Evolutionary conservation across 2,888 invertebrate species (phyloP).

Genomic region (Ochropacha duplaris): DNA sequence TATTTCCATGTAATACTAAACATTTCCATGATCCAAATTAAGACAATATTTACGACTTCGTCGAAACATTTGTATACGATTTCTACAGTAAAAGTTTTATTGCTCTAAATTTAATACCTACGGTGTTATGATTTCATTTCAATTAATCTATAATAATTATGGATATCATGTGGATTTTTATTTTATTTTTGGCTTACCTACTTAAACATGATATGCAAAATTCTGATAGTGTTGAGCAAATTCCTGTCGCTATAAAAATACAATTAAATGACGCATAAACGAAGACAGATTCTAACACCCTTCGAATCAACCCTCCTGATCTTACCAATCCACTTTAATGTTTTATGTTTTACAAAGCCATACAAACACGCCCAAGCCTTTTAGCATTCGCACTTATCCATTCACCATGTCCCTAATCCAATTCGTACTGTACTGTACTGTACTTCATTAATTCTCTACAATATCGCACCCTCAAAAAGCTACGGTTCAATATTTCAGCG

Average conservation of each 20-base stretch:
- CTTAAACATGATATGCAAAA: too few species aligned
- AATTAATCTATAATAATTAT: too few species aligned
- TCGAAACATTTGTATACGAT: constrained; percentile 46
- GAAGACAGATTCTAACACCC: constrained; percentile 37
- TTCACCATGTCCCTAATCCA: constrained; percentile 69
- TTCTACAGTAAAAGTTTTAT: constrained; percentile 57
- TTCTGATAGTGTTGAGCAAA: too few species aligned
- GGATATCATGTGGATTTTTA: too few species aligned
- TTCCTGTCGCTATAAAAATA: constrained; percentile 25
- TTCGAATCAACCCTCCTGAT: constrained; percentile 35
- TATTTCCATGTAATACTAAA: constrained; percentile 15
- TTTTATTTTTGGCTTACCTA: too few species aligned
- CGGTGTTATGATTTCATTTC: constrained; percentile 56
- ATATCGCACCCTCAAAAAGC: constrained; percentile 77
- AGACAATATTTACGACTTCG: constrained; percentile 58
- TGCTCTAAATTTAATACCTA: constrained; percentile 51
- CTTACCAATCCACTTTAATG: constrained; percentile 61
- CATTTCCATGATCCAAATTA: constrained; percentile 41
- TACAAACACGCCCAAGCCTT: constrained; percentile 70
- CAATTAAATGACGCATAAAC: constrained; percentile 45
- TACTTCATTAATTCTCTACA: constrained; percentile 81
- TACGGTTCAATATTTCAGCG: constrained; percentile 73
- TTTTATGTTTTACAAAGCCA: constrained; percentile 74
- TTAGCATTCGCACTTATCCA: constrained; percentile 65
- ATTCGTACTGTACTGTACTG: constrained; percentile 78